phyloP scores from a whole-genome alignment of 1,140 invertebrate species.

The Rhopalosiphum padi region DNA sequence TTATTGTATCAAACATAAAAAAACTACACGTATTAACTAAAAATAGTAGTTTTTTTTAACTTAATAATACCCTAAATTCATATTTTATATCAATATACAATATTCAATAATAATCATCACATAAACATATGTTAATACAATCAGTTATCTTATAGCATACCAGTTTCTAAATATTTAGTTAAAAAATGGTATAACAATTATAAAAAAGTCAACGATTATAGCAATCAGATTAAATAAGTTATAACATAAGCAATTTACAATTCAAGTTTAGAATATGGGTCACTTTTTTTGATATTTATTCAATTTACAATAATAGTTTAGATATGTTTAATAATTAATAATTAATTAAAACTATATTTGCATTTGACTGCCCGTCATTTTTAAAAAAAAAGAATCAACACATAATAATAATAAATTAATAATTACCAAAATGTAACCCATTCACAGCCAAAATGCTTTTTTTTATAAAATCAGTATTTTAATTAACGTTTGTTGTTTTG shows the following conservation, averaged over 20 bases:
- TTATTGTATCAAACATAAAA: not conserved
- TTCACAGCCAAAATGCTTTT: slow-evolving; percentile 40
- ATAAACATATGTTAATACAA: not conserved
- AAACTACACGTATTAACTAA: not conserved
- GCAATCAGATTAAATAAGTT: not conserved
- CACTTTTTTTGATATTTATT: not conserved
- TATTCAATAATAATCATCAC: not conserved
- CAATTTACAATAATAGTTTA: not conserved
- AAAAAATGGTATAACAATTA: not conserved
- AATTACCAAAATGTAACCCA: slow-evolving; percentile 17
- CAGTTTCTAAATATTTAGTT: not conserved
- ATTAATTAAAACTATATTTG: not conserved
- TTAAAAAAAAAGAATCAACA: not conserved
- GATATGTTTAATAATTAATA: not conserved
- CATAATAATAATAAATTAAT: not conserved
- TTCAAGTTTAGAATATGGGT: not conserved
- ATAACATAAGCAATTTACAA: not conserved
- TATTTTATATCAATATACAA: not conserved
- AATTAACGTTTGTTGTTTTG: slow-evolving; percentile 18
- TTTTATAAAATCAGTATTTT: not conserved
- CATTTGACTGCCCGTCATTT: not conserved
- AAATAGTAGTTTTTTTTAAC: not conserved
- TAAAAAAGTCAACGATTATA: not conserved
- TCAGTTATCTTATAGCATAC: not conserved
- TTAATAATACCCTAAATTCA: not conserved